Evolutionary conservation across 2,113 vertebrate genomes (phyloP), one percentile per base, ranked within the genome.

Genomic region (Bombycilla garrulus): DNA sequence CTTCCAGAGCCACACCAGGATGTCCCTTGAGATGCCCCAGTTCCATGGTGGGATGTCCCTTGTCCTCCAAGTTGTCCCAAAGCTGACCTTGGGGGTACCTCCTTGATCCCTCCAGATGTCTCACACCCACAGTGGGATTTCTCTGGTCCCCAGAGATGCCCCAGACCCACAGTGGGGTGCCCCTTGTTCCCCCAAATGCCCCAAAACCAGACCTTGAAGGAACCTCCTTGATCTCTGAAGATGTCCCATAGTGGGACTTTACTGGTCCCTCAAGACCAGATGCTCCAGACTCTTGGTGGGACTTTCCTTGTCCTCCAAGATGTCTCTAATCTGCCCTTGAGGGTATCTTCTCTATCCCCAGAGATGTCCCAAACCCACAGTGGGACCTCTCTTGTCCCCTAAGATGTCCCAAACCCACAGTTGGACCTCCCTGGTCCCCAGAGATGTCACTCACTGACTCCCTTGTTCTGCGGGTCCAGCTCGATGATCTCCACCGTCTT

Each of bases 381-480:
- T 24, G 15, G 28, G 11, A 19, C 9, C 4, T 47, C 17, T 6
- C 3, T 23, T 3, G 6, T 15, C 38, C 40, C 29, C 40, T 22
- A 1, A 42, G 19, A 22, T 57, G 33, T 35, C 21, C n/a, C 57
- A 36, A 7, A 25, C 9, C 22, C 57, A 24, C 31, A 1, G 5
- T 12, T 15, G 23, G 11, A 6, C 5, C 5, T 36, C 47, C 26
- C 7, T 21, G 3, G 35, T 33, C 42, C 71, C 42, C 33, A 6
- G 3, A 22, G 33, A 2, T 19, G 60, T 65, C 62, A 93, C 98
- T 98, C 92, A 98, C 98, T 82, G 29, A 97, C 5, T 5, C 98
- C 98, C 15, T 90, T 77, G 0, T 3, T 16, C 67, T 72, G 6
- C 1, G 98, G 99, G 51, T 99, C 95, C 66, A 99, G 65, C 15